These are phyloP conservation scores for Drosophila ambigua DNA, from an alignment of 1,140 invertebrate genomes.

Conservation along the genomic window DNA sequence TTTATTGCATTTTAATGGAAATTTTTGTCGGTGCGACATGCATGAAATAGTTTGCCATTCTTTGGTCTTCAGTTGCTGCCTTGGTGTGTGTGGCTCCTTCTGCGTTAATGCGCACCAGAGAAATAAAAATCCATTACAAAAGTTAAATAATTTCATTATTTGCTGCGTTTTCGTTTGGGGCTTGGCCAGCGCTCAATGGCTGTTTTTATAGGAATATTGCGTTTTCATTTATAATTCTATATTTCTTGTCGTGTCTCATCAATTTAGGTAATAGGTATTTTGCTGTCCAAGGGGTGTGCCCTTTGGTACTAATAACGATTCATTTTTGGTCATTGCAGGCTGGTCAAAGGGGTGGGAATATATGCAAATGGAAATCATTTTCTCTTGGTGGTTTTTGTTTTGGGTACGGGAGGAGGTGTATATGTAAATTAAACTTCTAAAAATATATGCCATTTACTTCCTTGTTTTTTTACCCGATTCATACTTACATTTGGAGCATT, in stretches of 20 bases:
- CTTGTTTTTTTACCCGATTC: conserved; percentile 15
- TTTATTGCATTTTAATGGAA: conserved; percentile 82
- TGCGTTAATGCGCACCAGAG: conserved; percentile 57
- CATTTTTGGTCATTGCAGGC: conserved; percentile 16
- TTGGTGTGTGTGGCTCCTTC: conserved; percentile 36
- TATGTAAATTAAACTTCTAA: too few relatives aligned
- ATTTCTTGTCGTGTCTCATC: conserved; percentile 20
- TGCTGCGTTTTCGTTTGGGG: conserved; percentile 49
- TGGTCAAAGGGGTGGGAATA: conserved; percentile 2
- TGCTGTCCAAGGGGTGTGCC: conserved; percentile 21
- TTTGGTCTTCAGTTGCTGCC: conserved; percentile 16
- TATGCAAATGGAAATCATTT: conserved; percentile 15
- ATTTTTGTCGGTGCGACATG: conserved; percentile 52
- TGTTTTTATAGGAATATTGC: conserved; percentile 79
- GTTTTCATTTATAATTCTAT: conserved; percentile 64
- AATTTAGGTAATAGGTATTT: conserved; percentile 4
- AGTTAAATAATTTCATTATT: conserved; percentile 70
- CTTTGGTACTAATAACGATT: conserved; percentile 10
- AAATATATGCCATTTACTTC: background rate
- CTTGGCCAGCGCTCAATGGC: conserved; percentile 59
- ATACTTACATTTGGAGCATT: conserved; percentile 21
- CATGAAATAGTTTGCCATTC: conserved; percentile 36
- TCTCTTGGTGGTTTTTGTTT: too few relatives aligned
- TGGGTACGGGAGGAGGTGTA: too few relatives aligned
- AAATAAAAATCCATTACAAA: conserved; percentile 45